Evolutionary conservation across 2,113 vertebrate genomes (phyloP).

Genomic region (Dasyprocta punctata): DNA sequence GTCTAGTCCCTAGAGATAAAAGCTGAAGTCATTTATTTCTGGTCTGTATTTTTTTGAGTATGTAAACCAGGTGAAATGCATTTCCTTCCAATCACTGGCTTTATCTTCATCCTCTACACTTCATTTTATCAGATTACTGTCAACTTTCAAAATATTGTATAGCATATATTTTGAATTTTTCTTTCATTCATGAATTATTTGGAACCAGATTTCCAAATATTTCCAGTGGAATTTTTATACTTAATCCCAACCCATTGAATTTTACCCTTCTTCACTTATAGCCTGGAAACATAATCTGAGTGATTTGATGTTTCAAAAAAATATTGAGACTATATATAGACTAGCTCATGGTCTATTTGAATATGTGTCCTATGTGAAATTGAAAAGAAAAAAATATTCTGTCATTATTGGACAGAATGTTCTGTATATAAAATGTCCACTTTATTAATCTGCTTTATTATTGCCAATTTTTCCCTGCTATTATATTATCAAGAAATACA

Average conservation of each 20-base stretch:
- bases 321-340: not conserved
- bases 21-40: not conserved
- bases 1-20: not conserved
- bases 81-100: not conserved
- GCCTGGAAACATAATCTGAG: not conserved
- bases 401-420: not conserved
- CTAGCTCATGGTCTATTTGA: not conserved
- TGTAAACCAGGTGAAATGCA: not conserved
- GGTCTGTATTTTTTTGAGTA: not conserved
- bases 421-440: not conserved
- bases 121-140: not conserved
- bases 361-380: not conserved
- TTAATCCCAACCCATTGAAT: not conserved
- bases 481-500: not conserved
- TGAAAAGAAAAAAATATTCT: constrained; percentile 1
- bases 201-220: not conserved
- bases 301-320: not conserved
- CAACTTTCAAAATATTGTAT: not conserved
- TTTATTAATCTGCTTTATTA: not conserved
- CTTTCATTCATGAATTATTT: not conserved
- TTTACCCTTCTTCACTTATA: not conserved
- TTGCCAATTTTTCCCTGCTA: not conserved
- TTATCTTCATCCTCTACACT: not conserved
- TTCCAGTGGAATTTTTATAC: not conserved
- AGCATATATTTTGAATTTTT: not conserved